A percentile compares a stretch with the other conserved stretches of the same genome.
Conservation (phyloP, 2,113 vertebrate genomes). For the Pseudopodoces humilis region DNA sequence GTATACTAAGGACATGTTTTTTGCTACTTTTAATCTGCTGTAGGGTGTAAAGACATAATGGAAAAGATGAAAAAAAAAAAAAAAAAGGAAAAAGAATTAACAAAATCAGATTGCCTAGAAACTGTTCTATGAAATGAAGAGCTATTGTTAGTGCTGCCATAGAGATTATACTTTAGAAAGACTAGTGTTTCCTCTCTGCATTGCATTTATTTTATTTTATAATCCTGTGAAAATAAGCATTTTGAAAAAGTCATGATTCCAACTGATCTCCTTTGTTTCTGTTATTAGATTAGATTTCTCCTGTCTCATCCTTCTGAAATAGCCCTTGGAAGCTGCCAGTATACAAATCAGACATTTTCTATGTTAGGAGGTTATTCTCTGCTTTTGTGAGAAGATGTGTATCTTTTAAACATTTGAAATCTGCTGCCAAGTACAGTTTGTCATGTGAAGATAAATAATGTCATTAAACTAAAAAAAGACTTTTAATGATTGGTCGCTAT, state of each 20-base stretch:
- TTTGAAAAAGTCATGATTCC: background rate
- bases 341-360: background rate
- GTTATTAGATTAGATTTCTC: background rate
- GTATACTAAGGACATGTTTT: background rate
- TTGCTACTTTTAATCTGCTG: background rate
- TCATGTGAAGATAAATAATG: background rate
- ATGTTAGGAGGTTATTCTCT: background rate
- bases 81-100: background rate
- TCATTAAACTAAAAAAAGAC: background rate
- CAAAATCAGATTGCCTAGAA: conserved; percentile 11
- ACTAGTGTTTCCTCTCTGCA: background rate
- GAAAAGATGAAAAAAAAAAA: background rate
- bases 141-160: conserved; percentile 11
- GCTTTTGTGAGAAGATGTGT: background rate
- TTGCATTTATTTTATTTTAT: background rate
- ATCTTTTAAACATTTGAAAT: conserved; percentile 16
- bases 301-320: background rate
- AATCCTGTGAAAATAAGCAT: background rate
- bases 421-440: background rate
- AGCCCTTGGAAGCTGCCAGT: background rate
- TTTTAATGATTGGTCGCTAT: conserved; percentile 10
- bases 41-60: background rate
- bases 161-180: conserved; percentile 19
- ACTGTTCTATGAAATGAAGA: conserved; percentile 4
- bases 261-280: background rate